Base-by-base conservation (phyloP, 2,113 vertebrate genomes). In the Prionailurus bengalensis region DNA sequence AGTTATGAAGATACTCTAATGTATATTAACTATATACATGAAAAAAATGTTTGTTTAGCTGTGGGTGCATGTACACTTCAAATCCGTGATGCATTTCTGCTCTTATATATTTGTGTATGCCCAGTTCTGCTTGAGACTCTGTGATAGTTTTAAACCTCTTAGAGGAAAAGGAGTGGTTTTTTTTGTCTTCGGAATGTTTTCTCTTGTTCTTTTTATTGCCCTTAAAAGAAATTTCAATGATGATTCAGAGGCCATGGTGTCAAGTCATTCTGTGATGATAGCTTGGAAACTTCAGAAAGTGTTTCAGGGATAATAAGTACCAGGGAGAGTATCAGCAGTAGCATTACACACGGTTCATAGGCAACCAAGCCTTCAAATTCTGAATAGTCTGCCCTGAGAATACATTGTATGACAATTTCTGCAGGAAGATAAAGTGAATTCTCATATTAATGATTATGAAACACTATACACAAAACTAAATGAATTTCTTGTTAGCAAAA, bases 171-270 rank as follows among this genome's bases (percentile, higher is more conserved):
- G 25, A 68, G 16, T 42, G 25, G 63, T 51, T 51, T 51, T 91
- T 91, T 85, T 85, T 90, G 45, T 6, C 14, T 92, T 93, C 78
- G 78, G 61, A 93, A 86, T 93, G 31, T 36, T 95, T 95, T 79
- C 63, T 74, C 16, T 92, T 90, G 2, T 89, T 94, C 36, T 97
- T 97, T 95, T 94, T 89, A 87, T 93, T 97, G 58, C 53, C 33
- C 33, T 92, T 94, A 70, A 91, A 93, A 90, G 82, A 78, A 79
- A 70, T 94, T 82, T 89, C 73, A 82, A 0, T 86, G 53, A 93
- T 91, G 45, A 36, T 65, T 65, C 81, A 91, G 29, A 94, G 91
- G 85, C 66, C 63, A 76, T 10, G 65, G 31, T 42, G n/a, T 55
- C 27, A 66, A 96, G 19, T 89, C 89, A 97, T 73, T 91, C 80